A percentile compares a stretch with the other conserved stretches of the same genome.
These are phyloP conservation scores for Prinia subflava DNA, from an alignment of 2,113 vertebrate species.

Conservation along the genomic window DNA sequence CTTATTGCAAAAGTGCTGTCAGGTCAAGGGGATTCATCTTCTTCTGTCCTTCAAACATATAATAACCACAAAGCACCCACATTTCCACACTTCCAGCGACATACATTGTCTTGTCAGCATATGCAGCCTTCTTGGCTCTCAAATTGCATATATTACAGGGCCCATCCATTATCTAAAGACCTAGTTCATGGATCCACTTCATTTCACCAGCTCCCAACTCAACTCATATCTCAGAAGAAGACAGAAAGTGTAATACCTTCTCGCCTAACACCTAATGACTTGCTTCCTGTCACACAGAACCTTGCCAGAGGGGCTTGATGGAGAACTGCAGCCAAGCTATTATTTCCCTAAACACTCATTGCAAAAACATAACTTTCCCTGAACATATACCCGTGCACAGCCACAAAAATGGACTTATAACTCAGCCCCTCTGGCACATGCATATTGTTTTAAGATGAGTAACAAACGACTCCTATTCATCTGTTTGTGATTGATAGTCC, in stretches of 20 bases:
- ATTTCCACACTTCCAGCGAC: constrained; percentile 39
- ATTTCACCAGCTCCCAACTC: constrained; percentile 31
- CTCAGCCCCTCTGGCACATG: constrained; percentile 42
- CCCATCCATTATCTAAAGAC: constrained; percentile 50
- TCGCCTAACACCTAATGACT: constrained; percentile 53
- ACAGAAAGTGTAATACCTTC: constrained; percentile 50
- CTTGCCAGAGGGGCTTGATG: constrained; percentile 53
- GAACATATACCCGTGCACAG: neutral
- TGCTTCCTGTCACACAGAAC: constrained; percentile 37
- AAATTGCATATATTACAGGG: constrained; percentile 47
- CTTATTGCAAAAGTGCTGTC: constrained; percentile 15
- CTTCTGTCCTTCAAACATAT: constrained; percentile 46
- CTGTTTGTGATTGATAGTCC: constrained; percentile 20
- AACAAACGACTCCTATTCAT: neutral
- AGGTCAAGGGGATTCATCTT: constrained; percentile 52
- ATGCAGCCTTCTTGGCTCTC: neutral
- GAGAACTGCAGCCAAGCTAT: neutral
- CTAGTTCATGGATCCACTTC: constrained; percentile 16
- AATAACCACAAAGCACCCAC: constrained; percentile 54
- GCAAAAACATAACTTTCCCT: constrained; percentile 51
- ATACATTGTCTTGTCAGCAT: constrained; percentile 58
- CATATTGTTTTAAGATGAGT: constrained; percentile 37
- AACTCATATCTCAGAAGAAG: constrained; percentile 45
- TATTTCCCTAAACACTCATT: constrained; percentile 61
- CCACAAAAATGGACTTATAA: constrained; percentile 50